phyloP scores from a whole-genome alignment of 1,140 invertebrate species.

The Drosophila nigromelanica region DNA sequence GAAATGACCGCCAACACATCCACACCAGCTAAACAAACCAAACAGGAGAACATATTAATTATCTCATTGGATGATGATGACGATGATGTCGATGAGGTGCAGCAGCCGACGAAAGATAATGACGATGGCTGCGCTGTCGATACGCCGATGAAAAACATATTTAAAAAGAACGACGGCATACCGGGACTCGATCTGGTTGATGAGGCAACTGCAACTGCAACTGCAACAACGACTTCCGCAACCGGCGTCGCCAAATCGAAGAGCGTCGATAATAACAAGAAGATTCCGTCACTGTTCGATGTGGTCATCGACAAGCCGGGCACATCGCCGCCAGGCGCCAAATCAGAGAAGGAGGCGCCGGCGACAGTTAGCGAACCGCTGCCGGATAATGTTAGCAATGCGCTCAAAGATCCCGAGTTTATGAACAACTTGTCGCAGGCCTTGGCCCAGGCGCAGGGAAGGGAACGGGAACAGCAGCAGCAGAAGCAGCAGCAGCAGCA shows the following conservation, averaged over 20 bases:
- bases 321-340: slow-evolving; percentile 2
- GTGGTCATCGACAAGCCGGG: slow-evolving; percentile 40
- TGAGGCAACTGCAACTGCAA: slow-evolving; percentile 9
- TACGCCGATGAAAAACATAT: slow-evolving; percentile 67
- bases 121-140: not conserved
- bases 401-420: slow-evolving; percentile 69
- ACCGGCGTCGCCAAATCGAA: not conserved
- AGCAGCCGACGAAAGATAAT: not conserved
- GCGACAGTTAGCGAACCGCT: slow-evolving; percentile 18
- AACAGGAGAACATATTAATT: slow-evolving; percentile 45
- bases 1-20: not conserved
- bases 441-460: slow-evolving; percentile 63
- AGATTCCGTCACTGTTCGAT: slow-evolving; percentile 63
- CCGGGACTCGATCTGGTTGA: slow-evolving; percentile 87
- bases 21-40: slow-evolving; percentile 44
- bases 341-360: not conserved
- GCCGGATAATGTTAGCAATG: slow-evolving; percentile 57
- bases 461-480: slow-evolving; percentile 29
- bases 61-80: slow-evolving; percentile 70
- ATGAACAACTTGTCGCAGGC: slow-evolving; percentile 69
- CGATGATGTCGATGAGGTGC: slow-evolving; percentile 31
- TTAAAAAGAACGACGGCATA: slow-evolving; percentile 85
- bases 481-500: slow-evolving; percentile 1
- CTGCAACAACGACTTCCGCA: too few species aligned
- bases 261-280: slow-evolving; percentile 18